These are phyloP conservation scores for Drosophila imparisetae DNA, from an alignment of 2,888 invertebrate genomes.

Conservation along the genomic window DNA sequence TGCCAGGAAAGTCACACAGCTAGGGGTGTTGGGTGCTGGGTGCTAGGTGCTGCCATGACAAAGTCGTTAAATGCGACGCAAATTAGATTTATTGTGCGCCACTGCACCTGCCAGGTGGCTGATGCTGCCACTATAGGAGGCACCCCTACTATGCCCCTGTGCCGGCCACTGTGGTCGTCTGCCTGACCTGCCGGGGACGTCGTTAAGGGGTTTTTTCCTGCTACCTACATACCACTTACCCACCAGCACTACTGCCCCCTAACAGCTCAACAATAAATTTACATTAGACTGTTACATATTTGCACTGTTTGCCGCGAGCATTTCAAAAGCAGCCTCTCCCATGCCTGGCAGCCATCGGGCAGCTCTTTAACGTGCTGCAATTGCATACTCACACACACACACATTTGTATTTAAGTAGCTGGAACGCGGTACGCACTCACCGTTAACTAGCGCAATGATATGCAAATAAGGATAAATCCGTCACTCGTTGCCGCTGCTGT, in stretches of 20 bases:
- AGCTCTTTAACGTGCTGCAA: slow-evolving; percentile 52
- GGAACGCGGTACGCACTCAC: slow-evolving; percentile 69
- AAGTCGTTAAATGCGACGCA: slow-evolving; percentile 83
- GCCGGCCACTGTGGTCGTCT: slow-evolving; percentile 48
- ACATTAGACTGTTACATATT: slow-evolving; percentile 83
- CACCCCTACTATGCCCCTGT: neutral
- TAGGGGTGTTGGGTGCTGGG: slow-evolving; percentile 16
- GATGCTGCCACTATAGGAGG: slow-evolving; percentile 25
- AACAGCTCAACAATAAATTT: slow-evolving; percentile 82
- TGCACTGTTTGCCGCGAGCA: slow-evolving; percentile 72
- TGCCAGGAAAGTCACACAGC: slow-evolving; percentile 55
- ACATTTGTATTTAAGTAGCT: slow-evolving; percentile 26
- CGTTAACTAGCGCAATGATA: slow-evolving; percentile 82
- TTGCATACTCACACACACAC: slow-evolving; percentile 49
- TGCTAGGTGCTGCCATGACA: slow-evolving; percentile 70
- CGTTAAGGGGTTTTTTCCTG: slow-evolving; percentile 49
- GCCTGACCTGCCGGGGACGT: slow-evolving; percentile 55
- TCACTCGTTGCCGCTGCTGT: slow-evolving; percentile 55
- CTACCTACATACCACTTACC: neutral
- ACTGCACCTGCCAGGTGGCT: slow-evolving; percentile 74
- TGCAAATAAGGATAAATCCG: slow-evolving; percentile 82
- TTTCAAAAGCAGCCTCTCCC: slow-evolving; percentile 62
- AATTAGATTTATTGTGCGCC: slow-evolving; percentile 83
- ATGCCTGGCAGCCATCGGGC: slow-evolving; percentile 35
- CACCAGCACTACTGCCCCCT: slow-evolving; percentile 36